Conservation (phyloP, 1,140 invertebrate genomes). For the Aphaenogaster ashmeadi region DNA sequence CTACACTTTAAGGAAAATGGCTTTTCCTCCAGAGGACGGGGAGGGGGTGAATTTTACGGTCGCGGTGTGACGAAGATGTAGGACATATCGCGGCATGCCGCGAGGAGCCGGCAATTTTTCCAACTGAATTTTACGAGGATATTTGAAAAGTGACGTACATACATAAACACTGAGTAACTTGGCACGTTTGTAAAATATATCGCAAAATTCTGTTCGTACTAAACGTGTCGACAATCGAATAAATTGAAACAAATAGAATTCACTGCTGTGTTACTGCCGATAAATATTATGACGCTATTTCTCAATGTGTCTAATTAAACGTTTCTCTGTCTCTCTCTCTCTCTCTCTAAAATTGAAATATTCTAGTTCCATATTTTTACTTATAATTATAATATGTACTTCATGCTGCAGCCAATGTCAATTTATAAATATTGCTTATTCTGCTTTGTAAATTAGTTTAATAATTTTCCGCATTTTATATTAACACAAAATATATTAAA, state of each 20-base stretch:
- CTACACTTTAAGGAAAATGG: conserved; percentile 35
- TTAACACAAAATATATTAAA: not conserved
- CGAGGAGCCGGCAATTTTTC: conserved; percentile 71
- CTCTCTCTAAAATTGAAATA: not conserved
- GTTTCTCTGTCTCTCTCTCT: not conserved
- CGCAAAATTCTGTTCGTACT: conserved; percentile 23
- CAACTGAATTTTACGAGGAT: conserved; percentile 83
- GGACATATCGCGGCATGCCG: conserved; percentile 6
- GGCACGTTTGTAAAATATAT: conserved; percentile 49
- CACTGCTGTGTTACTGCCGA: not conserved
- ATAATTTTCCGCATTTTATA: conserved; percentile 22
- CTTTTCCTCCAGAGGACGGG: conserved; percentile 6
- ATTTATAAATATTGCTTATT: not conserved
- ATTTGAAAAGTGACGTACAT: conserved; percentile 74
- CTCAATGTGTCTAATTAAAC: not conserved
- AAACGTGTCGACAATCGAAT: conserved; percentile 6
- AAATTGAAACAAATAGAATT: conserved; percentile 46
- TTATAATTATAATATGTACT: not conserved
- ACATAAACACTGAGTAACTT: conserved; percentile 47
- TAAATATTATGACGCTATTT: conserved; percentile 35
- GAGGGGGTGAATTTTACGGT: conserved; percentile 38
- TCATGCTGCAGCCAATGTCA: not conserved
- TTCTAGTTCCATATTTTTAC: conserved; percentile 5
- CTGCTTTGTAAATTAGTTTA: conserved; percentile 33
- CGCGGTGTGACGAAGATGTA: conserved; percentile 41